These are phyloP conservation scores for Spheniscus humboldti DNA, from an alignment of 2,797 vertebrate species.

Conservation along the genomic window DNA sequence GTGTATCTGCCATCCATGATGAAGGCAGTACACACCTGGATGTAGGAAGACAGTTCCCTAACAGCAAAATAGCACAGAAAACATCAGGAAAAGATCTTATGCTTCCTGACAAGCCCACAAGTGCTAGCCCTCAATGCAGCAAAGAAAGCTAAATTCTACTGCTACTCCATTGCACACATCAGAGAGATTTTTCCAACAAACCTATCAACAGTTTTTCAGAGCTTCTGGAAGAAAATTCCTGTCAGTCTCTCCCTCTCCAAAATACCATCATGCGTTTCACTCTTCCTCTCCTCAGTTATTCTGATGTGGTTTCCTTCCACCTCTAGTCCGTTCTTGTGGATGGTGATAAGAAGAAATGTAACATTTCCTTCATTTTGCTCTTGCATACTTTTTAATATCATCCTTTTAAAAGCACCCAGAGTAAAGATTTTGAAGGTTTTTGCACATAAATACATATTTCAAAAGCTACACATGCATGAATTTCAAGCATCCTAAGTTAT, in stretches of 20 bases:
- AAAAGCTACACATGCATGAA: background rate
- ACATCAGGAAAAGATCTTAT: background rate
- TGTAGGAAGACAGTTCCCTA: background rate
- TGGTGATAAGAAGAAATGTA: background rate
- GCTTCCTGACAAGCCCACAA: background rate
- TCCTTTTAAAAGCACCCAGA: background rate
- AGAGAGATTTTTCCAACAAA: background rate
- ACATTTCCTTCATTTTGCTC: background rate
- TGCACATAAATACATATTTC: background rate
- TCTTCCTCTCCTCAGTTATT: background rate
- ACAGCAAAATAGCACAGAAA: background rate
- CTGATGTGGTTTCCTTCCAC: background rate
- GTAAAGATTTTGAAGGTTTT: background rate
- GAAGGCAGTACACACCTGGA: background rate
- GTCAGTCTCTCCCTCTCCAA: background rate
- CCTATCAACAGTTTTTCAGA: background rate
- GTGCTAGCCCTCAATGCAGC: background rate
- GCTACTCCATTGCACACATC: background rate
- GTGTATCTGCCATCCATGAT: background rate
- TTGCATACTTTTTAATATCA: background rate
- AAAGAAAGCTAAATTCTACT: background rate
- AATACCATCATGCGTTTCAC: background rate
- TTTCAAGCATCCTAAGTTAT: background rate
- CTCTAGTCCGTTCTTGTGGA: background rate
- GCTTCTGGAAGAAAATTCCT: background rate